Evolutionary conservation across 2,888 invertebrate genomes (phyloP).

Genomic region (Dasypolia templi): DNA sequence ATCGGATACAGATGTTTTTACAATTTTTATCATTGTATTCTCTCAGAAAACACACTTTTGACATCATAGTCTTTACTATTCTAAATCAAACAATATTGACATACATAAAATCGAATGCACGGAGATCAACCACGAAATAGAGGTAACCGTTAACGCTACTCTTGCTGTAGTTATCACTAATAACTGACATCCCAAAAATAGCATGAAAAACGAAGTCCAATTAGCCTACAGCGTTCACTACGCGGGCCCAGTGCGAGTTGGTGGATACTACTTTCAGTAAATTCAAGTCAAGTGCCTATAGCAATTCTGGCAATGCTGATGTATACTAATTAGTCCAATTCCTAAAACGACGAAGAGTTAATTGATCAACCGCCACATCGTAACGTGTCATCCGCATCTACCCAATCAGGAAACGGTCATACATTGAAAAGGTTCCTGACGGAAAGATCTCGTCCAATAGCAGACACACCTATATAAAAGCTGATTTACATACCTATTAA

Average conservation of each 20-base stretch:
- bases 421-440: background rate
- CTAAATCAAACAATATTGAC: background rate
- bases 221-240: no score
- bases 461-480: background rate
- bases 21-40: background rate
- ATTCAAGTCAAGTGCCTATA: no score
- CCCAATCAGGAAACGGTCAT: constrained; percentile 9
- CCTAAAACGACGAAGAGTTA: background rate
- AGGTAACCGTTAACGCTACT: background rate
- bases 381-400: background rate
- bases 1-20: background rate
- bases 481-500: background rate
- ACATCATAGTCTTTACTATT: background rate
- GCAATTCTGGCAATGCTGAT: background rate
- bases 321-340: background rate
- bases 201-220: no score
- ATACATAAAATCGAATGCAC: background rate
- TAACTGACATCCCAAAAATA: background rate
- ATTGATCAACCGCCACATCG: background rate
- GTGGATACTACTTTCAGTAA: no score
- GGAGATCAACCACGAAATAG: background rate
- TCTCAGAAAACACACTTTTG: background rate
- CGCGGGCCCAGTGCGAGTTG: no score
- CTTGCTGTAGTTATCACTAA: background rate
- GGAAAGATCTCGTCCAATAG: background rate